A percentile compares a stretch with the other conserved stretches of the same genome.
phyloP scores from a whole-genome alignment of 37 sponge, comb jelly and placozoan species.

The Cliona cf. orientalis region DNA sequence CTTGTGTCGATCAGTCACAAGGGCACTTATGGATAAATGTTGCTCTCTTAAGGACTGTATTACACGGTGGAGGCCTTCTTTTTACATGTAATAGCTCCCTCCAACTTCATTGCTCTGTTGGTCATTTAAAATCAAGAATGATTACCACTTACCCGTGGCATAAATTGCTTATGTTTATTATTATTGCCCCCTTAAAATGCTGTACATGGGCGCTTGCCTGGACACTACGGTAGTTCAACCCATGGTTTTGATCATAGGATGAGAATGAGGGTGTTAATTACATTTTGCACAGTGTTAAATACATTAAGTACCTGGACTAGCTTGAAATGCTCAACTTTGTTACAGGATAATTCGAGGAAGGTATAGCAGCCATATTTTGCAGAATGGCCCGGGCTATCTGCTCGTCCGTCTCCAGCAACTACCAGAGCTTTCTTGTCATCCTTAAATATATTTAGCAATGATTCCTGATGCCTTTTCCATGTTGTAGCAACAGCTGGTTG shows the following conservation, averaged over 20 bases:
- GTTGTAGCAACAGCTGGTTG: constrained; percentile 16
- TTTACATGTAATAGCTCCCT: constrained; percentile 62
- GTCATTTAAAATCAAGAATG: not conserved
- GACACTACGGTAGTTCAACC: too few species aligned
- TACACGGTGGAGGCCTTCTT: constrained; percentile 43
- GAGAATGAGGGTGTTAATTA: too few species aligned
- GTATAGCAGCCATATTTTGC: constrained; percentile 76
- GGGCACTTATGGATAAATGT: constrained; percentile 1
- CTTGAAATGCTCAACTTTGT: constrained; percentile 47
- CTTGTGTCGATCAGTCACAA: constrained; percentile 59
- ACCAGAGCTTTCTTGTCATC: not conserved
- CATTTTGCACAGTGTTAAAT: too few species aligned
- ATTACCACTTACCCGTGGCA: not conserved
- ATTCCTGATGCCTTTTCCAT: constrained; percentile 29
- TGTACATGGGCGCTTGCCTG: too few species aligned
- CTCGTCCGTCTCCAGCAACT: constrained; percentile 69
- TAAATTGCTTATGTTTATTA: not conserved
- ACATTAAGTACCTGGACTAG: constrained; percentile 72
- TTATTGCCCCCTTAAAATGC: not conserved
- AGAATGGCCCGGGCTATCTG: constrained; percentile 71
- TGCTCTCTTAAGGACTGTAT: constrained; percentile 20
- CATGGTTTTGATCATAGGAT: too few species aligned
- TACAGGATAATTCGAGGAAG: constrained; percentile 37
- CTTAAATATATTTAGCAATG: not conserved
- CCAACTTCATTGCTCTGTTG: constrained; percentile 43